phyloP scores from a whole-genome alignment of 2,113 vertebrate genomes.

The Marmota flaviventris region DNA sequence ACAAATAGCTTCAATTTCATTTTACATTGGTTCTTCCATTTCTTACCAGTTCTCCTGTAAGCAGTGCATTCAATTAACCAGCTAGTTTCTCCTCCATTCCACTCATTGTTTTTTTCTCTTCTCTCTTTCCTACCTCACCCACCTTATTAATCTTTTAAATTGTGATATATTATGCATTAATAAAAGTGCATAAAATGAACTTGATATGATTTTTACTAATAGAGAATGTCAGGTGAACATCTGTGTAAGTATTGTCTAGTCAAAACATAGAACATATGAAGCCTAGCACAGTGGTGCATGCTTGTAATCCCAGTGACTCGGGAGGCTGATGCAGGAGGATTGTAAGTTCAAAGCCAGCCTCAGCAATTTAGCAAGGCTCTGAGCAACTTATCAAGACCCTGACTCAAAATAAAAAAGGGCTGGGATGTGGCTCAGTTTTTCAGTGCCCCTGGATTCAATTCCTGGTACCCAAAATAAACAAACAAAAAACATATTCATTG shows the following conservation, averaged over 20 bases:
- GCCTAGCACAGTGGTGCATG: too few species aligned
- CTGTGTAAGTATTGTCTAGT: neutral
- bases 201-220: neutral
- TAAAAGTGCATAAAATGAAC: slow-evolving; percentile 26
- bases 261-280: neutral
- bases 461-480: too few species aligned
- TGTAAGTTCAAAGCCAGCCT: too few species aligned
- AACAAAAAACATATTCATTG: neutral
- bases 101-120: neutral
- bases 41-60: neutral
- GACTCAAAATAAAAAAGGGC: too few species aligned
- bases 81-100: neutral
- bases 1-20: neutral
- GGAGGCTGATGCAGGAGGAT: too few species aligned
- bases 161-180: slow-evolving; percentile 25
- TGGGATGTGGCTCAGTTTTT: too few species aligned
- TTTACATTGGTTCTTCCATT: neutral
- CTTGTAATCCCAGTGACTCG: too few species aligned
- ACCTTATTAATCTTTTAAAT: slow-evolving; percentile 49
- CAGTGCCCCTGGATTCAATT: too few species aligned
- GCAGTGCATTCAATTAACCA: neutral
- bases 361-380: too few species aligned
- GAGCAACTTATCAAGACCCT: too few species aligned
- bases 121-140: neutral
- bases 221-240: neutral